Evolutionary conservation across 2,888 invertebrate genomes (phyloP).

Genomic region (Yponomeuta cagnagella): DNA sequence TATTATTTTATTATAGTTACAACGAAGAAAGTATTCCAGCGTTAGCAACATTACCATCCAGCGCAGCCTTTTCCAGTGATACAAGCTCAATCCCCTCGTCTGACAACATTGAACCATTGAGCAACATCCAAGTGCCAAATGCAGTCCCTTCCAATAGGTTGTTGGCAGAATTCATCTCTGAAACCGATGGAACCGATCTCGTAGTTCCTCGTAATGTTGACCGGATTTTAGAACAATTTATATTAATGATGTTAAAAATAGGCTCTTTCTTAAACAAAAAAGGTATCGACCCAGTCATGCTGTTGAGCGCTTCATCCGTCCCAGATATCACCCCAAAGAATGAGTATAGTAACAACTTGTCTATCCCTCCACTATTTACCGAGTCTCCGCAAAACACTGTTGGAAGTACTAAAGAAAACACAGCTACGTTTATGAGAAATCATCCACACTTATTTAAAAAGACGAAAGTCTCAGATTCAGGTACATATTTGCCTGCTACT

Average conservation of each 20-base stretch:
- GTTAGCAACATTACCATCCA: neutral
- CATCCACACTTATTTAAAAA: conserved; percentile 66
- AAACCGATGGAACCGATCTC: neutral
- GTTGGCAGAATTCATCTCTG: neutral
- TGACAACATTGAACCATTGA: neutral
- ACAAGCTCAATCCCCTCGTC: neutral
- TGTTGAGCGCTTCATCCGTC: neutral
- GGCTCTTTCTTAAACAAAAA: conserved; percentile 40
- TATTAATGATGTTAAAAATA: conserved; percentile 56
- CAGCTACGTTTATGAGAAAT: conserved; percentile 54
- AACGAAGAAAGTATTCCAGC: neutral
- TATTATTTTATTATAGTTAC: neutral
- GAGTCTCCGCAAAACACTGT: conserved; percentile 43
- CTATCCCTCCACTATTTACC: conserved; percentile 27
- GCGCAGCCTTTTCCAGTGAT: neutral
- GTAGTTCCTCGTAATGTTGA: conserved; percentile 52
- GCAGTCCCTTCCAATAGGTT: neutral
- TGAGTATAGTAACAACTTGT: neutral
- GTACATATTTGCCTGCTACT: neutral
- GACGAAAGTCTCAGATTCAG: conserved; percentile 24
- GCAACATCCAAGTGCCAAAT: neutral
- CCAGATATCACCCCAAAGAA: neutral
- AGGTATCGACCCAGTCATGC: conserved; percentile 18
- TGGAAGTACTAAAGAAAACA: conserved; percentile 28
- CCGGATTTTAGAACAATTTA: conserved; percentile 62